Evolutionary conservation across 92 coral and sea anemone species (phyloP).

Genomic region (Isaurus tuberculatus): DNA sequence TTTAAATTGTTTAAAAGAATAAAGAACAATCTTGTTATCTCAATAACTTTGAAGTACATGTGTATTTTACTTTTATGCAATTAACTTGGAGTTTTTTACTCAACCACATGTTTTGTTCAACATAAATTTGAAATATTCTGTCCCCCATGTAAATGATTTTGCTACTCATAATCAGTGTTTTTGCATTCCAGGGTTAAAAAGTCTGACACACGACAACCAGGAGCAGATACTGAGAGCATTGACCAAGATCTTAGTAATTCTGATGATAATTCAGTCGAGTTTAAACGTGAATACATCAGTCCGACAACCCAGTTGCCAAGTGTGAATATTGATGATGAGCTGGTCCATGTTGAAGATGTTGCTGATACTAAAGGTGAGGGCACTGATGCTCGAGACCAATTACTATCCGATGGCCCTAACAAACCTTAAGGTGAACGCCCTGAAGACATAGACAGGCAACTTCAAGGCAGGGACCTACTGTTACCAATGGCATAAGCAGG

Average conservation of each 20-base stretch:
- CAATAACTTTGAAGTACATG: too few species aligned
- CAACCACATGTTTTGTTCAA: not conserved
- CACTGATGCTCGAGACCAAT: conserved; percentile 18
- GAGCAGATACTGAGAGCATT: not conserved
- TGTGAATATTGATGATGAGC: not conserved
- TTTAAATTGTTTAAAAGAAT: not conserved
- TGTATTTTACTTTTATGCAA: too few species aligned
- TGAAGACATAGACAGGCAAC: conserved; percentile 1
- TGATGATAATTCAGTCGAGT: conserved; percentile 2
- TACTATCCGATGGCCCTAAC: not conserved
- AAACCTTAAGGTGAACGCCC: not conserved
- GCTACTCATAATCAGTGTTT: not conserved
- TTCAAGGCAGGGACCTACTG: conserved; percentile 1
- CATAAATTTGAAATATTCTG: not conserved
- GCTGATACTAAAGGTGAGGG: conserved; percentile 24
- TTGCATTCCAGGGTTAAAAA: not conserved
- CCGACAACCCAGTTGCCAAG: conserved; percentile 1
- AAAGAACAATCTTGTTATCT: not conserved
- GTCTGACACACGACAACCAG: not conserved
- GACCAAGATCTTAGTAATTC: not conserved
- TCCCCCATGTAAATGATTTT: not conserved
- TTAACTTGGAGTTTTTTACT: too few species aligned
- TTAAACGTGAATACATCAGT: not conserved
- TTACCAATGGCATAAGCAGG: not conserved
- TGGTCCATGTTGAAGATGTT: not conserved